These are phyloP conservation scores for Megamerina dolium DNA, from an alignment of 2,888 invertebrate species.

Conservation along the genomic window DNA sequence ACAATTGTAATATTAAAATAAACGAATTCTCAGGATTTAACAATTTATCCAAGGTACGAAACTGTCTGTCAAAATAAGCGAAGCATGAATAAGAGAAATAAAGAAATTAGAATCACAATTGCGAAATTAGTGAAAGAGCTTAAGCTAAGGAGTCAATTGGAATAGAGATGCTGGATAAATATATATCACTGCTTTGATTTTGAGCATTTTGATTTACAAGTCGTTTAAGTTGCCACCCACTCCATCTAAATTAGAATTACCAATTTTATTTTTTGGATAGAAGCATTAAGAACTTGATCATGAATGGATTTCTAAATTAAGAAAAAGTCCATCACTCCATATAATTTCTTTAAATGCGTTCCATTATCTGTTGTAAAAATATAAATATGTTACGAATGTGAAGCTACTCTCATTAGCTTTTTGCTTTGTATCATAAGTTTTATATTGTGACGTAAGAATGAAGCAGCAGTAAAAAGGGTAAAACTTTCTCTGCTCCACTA, in stretches of 20 bases:
- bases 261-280: slow-evolving; percentile 1
- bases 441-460: neutral
- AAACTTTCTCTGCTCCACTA: no score
- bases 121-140: no score
- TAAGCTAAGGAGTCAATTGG: no score
- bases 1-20: no score
- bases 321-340: neutral
- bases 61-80: no score
- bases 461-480: no score
- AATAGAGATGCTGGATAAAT: no score
- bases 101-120: no score
- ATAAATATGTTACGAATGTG: slow-evolving; percentile 1
- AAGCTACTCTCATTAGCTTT: neutral
- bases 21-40: no score
- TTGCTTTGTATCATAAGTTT: slow-evolving; percentile 2
- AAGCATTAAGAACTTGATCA: slow-evolving; percentile 1
- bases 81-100: no score
- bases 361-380: slow-evolving; percentile 1
- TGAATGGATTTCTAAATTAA: neutral
- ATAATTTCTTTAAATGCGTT: neutral
- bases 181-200: slow-evolving; percentile 1
- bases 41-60: no score
- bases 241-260: neutral
- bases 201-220: slow-evolving; percentile 2
- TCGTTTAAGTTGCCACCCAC: neutral